phyloP scores from a whole-genome alignment of 2,113 vertebrate species.

The Oophaga pumilio region DNA sequence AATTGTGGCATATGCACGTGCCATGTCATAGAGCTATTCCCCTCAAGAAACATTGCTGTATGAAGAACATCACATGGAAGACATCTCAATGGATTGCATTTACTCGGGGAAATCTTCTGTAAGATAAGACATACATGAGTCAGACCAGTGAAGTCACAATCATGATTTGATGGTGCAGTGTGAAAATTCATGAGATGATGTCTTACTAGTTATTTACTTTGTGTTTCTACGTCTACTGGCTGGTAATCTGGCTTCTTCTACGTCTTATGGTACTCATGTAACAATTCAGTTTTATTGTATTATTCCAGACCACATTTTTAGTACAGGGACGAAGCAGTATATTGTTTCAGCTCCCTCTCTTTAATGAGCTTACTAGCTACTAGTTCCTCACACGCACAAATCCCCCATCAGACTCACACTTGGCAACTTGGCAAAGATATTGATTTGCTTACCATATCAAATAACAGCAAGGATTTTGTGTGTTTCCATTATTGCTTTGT shows the following conservation, averaged over 20 bases:
- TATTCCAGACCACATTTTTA: conserved; percentile 51
- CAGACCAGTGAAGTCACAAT: too few species aligned
- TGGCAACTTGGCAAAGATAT: conserved; percentile 54
- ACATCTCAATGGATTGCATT: too few species aligned
- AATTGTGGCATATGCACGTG: too few species aligned
- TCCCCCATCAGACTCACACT: conserved; percentile 47
- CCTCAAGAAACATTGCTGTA: too few species aligned
- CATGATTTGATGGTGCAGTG: too few species aligned
- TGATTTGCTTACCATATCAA: conserved; percentile 44
- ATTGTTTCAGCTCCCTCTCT: conserved; percentile 54
- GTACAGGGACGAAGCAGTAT: conserved; percentile 49
- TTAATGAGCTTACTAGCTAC: conserved; percentile 54
- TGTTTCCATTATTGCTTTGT: conserved; percentile 30
- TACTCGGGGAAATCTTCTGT: too few species aligned
- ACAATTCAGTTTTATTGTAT: conserved; percentile 44
- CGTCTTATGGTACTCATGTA: conserved; percentile 7
- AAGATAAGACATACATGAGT: too few species aligned
- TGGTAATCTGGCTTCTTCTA: background rate
- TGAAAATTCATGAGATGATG: background rate
- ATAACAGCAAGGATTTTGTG: conserved; percentile 32
- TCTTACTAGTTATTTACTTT: background rate
- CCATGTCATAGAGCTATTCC: too few species aligned
- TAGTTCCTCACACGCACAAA: conserved; percentile 54
- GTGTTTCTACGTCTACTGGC: background rate
- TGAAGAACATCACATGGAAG: too few species aligned